Evolutionary conservation across 2,888 invertebrate genomes (phyloP), one percentile per base, ranked within the genome.

Genomic region (Hanleya hanleyi): DNA sequence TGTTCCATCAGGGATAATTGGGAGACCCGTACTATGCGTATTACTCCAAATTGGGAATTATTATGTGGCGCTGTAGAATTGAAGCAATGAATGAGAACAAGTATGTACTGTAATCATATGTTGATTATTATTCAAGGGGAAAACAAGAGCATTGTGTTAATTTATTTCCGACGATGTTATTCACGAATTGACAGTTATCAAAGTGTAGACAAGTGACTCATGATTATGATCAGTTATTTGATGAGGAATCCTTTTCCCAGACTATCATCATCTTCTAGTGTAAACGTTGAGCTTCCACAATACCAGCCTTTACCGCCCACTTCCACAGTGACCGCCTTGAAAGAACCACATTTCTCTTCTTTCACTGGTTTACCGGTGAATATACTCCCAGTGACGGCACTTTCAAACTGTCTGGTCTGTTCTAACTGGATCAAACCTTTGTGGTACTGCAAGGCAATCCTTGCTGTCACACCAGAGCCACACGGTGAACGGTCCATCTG

Each of bases 401-500:
- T 86, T 50, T 75, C 70, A 75, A 89, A 90, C 26, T 70, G 77
- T 12, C 84, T 79, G 22, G 68, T 72, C 73, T 90, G 84, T n/a
- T 83, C 81, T 5, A 86, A 51, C 4, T 71, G 49, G 15, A 90
- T 81, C 41, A 77, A 75, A 4, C 83, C 81, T 64, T 81, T 84
- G 29, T 75, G 71, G 66, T 81, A 84, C 78, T 89, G 88, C 6
- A 87, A 80, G 26, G 90, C 90, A 4, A 90, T 79, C 49, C 90
- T 78, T 32, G 90, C 90, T 3, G 90, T 86, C 0, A 86, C 85
- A 12, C 90, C 91, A 0, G 91, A 91, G 2, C 91, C 91, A 61
- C 86, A 86, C 0, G 91, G 91, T 35, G 88, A 86, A n/a, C 91
- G 82, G 75, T 91, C 91, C 5, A 91, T 87, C 90, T 91, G 78